Evolutionary conservation across 2,113 vertebrate genomes (phyloP).

Genomic region (Tinamus guttatus): DNA sequence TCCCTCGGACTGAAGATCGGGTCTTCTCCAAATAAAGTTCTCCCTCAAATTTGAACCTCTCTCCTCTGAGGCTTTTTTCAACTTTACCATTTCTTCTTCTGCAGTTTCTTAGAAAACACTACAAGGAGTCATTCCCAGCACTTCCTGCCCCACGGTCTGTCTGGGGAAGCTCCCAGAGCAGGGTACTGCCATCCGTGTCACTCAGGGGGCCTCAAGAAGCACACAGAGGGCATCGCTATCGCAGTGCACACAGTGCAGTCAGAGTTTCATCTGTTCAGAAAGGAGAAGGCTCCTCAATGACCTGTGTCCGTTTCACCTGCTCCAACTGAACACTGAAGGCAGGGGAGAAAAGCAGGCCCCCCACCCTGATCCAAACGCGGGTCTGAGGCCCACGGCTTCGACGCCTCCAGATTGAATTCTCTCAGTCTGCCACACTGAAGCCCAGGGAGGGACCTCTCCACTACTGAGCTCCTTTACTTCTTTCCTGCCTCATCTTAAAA

Average conservation of each 20-base stretch:
- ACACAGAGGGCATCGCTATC: not conserved
- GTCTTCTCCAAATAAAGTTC: not conserved
- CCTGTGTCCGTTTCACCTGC: not conserved
- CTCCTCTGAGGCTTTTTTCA: not conserved
- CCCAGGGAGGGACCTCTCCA: not conserved
- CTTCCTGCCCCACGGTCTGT: not conserved
- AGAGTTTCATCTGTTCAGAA: not conserved
- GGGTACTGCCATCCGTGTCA: not conserved
- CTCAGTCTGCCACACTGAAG: rapidly evolving
- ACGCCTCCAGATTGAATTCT: not conserved
- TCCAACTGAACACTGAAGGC: not conserved
- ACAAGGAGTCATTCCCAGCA: not conserved
- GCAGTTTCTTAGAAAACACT: not conserved
- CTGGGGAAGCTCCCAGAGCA: not conserved
- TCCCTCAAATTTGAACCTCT: not conserved
- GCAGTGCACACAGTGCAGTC: rapidly evolving
- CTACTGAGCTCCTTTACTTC: not conserved
- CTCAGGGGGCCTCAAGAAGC: too few relatives aligned
- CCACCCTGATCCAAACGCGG: not conserved
- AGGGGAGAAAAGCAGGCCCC: not conserved
- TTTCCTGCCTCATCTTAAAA: not conserved
- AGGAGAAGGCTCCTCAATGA: not conserved
- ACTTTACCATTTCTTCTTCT: not conserved
- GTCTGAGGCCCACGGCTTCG: not conserved
- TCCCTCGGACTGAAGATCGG: not conserved